These are phyloP conservation scores for Hipposideros armiger DNA, from an alignment of 2,113 vertebrate species.

Conservation along the genomic window DNA sequence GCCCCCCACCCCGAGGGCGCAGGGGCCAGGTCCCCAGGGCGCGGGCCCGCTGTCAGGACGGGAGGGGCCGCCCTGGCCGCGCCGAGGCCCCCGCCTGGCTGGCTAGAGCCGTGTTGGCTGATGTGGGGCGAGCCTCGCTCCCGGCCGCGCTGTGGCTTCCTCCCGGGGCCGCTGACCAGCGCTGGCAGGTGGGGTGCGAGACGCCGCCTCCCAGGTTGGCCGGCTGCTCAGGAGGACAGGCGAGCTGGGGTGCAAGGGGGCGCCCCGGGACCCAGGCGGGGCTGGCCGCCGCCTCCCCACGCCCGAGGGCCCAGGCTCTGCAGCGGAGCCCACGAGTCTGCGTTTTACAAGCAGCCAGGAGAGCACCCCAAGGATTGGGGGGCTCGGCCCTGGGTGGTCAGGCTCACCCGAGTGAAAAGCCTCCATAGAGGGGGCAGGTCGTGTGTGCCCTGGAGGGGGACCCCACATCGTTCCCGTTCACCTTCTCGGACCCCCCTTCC, in stretches of 20 bases:
- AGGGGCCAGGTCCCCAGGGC: no score
- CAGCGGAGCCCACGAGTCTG: background rate
- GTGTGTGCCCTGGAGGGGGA: no score
- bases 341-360: accelerated
- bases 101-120: background rate
- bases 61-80: background rate
- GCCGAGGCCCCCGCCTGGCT: background rate
- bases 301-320: background rate
- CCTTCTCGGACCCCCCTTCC: no score
- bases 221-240: accelerated
- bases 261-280: background rate
- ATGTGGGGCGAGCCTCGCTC: background rate
- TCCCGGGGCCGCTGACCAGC: background rate
- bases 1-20: no score
- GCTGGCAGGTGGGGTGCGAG: background rate
- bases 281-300: accelerated
- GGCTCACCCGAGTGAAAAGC: no score
- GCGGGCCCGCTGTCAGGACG: background rate
- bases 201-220: background rate
- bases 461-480: accelerated
- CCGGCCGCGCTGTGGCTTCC: accelerated
- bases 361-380: background rate
- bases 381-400: background rate
- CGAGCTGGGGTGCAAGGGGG: accelerated
- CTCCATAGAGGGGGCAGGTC: accelerated